Conservation (phyloP, 2,113 vertebrate genomes). For the Cricetomys ansorgei region DNA sequence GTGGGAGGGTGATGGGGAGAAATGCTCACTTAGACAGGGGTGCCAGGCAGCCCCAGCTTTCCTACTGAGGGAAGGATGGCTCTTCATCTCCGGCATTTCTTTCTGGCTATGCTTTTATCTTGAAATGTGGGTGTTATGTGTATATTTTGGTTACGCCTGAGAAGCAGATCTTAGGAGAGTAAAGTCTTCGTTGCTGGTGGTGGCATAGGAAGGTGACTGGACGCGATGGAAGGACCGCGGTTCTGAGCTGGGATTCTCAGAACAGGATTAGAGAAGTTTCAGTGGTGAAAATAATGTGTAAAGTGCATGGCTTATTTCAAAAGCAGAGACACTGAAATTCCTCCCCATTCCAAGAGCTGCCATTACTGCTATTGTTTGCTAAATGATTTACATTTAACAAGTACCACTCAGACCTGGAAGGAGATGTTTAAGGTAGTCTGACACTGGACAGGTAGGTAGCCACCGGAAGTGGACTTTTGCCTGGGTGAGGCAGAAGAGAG, state of each 20-base stretch:
- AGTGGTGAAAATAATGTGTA: background rate
- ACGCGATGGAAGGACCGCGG: background rate
- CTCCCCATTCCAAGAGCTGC: background rate
- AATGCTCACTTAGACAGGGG: background rate
- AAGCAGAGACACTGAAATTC: background rate
- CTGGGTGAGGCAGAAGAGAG: background rate
- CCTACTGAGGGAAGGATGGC: background rate
- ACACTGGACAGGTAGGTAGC: background rate
- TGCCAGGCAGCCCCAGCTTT: background rate
- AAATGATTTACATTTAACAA: background rate
- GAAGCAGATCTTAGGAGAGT: background rate
- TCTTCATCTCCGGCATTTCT: background rate
- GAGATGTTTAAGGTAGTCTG: background rate
- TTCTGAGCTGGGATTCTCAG: slow-evolving; percentile 12
- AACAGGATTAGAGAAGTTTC: background rate
- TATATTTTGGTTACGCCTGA: background rate
- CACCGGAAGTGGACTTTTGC: background rate
- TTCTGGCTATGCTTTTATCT: background rate
- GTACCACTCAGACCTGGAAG: background rate
- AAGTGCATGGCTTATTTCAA: background rate
- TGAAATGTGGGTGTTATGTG: background rate
- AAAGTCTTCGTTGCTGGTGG: background rate
- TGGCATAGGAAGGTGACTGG: background rate
- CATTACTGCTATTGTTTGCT: background rate
- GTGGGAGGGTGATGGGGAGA: background rate